These are phyloP conservation scores for Hephaestus fuliginosus DNA, from an alignment of 2,797 vertebrate species.

Conservation along the genomic window DNA sequence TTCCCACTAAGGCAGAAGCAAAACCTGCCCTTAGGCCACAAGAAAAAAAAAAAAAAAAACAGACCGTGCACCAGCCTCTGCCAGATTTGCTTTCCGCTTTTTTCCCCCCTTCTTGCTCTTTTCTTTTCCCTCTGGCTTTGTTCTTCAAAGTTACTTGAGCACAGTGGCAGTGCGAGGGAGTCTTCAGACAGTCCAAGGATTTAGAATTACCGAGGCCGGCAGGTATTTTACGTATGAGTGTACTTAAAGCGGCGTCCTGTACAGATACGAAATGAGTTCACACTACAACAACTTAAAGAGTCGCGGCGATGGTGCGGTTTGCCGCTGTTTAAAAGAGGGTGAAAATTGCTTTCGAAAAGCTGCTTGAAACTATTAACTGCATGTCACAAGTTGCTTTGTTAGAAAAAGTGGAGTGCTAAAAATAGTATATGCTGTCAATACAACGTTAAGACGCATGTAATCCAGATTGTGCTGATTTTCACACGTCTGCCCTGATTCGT, in stretches of 20 bases:
- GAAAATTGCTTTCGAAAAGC: constrained; percentile 35
- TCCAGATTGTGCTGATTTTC: constrained; percentile 41
- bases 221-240: constrained; percentile 52
- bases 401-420: constrained; percentile 51
- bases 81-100: constrained; percentile 78
- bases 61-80: constrained; percentile 70
- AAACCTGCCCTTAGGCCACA: constrained; percentile 80
- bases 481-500: background rate
- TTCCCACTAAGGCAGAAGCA: constrained; percentile 75
- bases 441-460: constrained; percentile 47
- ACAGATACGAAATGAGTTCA: constrained; percentile 37
- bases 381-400: constrained; percentile 61
- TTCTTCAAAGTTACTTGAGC: constrained; percentile 83
- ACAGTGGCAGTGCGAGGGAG: constrained; percentile 64
- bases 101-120: constrained; percentile 60
- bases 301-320: constrained; percentile 12
- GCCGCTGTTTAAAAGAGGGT: constrained; percentile 17
- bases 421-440: constrained; percentile 52
- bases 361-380: constrained; percentile 19
- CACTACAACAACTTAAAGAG: constrained; percentile 25
- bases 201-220: constrained; percentile 65
- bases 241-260: constrained; percentile 47
- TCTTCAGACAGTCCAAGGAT: constrained; percentile 62
- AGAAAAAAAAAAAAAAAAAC: constrained; percentile 68
- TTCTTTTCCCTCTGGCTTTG: constrained; percentile 80